A percentile compares a stretch with the other conserved stretches of the same genome.
These are phyloP conservation scores for Microtus montanus DNA, from an alignment of 2,113 vertebrate species.

Conservation along the genomic window DNA sequence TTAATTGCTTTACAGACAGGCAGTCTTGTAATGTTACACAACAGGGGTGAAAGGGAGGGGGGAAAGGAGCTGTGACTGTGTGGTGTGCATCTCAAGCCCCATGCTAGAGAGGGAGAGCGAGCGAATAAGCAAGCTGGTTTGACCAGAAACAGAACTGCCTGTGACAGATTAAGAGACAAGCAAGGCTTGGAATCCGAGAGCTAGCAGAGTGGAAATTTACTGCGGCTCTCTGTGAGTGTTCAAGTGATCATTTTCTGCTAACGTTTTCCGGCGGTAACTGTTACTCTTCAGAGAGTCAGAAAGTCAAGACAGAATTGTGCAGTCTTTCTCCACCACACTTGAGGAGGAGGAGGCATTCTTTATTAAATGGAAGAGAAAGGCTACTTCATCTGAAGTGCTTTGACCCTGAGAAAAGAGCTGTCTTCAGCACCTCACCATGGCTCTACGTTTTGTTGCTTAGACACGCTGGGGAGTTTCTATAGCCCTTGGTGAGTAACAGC, in stretches of 20 bases:
- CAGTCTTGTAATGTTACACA: conserved; percentile 87
- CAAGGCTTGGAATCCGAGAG: conserved; percentile 75
- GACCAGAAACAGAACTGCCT: conserved; percentile 83
- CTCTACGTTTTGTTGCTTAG: conserved; percentile 77
- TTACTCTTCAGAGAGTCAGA: conserved; percentile 61
- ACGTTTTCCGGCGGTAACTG: conserved; percentile 77
- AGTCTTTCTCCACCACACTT: conserved; percentile 55
- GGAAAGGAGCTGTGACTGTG: conserved; percentile 46
- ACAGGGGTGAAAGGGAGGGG: conserved; percentile 77
- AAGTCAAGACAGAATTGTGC: conserved; percentile 58
- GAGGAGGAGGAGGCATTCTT: not conserved
- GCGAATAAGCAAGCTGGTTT: conserved; percentile 78
- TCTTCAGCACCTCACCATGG: conserved; percentile 85
- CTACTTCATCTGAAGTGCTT: conserved; percentile 46
- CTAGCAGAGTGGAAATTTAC: conserved; percentile 89
- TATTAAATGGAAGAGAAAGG: conserved; percentile 73
- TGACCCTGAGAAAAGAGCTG: conserved; percentile 80
- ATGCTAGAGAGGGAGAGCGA: conserved; percentile 60
- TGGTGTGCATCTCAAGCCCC: conserved; percentile 64
- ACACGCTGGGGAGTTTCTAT: conserved; percentile 68
- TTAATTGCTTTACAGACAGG: conserved; percentile 83
- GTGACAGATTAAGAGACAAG: conserved; percentile 80
- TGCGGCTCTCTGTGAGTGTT: conserved; percentile 78
- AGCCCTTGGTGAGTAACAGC: conserved; percentile 81
- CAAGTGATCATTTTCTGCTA: conserved; percentile 78